These are phyloP conservation scores for Schizaphis graminum DNA, from an alignment of 2,888 invertebrate genomes.

Conservation along the genomic window DNA sequence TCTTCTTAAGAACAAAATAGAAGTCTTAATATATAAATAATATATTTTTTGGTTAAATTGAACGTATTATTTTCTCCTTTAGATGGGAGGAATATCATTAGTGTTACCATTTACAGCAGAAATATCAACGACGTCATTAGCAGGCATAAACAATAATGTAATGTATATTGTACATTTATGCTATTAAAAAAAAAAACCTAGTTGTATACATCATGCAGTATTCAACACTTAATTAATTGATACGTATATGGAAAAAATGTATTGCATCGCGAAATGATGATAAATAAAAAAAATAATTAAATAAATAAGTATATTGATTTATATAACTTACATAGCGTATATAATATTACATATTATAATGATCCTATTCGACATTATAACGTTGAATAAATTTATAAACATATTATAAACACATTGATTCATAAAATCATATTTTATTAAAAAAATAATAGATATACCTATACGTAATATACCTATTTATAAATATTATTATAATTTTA, in stretches of 20 bases:
- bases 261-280: not conserved
- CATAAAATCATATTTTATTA: not conserved
- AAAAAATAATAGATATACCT: not conserved
- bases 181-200: not conserved
- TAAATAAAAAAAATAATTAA: not conserved
- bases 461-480: not conserved
- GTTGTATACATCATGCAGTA: not conserved
- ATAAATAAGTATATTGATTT: not conserved
- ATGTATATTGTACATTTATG: not conserved
- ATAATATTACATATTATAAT: not conserved
- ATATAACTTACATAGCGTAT: not conserved
- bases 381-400: not conserved
- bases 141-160: not conserved
- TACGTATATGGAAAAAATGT: not conserved
- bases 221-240: not conserved
- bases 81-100: not conserved
- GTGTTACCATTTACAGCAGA: not conserved
- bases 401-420: not conserved
- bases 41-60: not conserved
- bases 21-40: not conserved
- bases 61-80: not conserved
- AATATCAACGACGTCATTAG: not conserved
- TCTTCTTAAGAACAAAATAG: not conserved
- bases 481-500: not conserved
- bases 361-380: not conserved